A percentile compares a stretch with the other conserved stretches of the same genome.
phyloP scores from a whole-genome alignment of 2,888 invertebrate species.

The Camponotus fellah region DNA sequence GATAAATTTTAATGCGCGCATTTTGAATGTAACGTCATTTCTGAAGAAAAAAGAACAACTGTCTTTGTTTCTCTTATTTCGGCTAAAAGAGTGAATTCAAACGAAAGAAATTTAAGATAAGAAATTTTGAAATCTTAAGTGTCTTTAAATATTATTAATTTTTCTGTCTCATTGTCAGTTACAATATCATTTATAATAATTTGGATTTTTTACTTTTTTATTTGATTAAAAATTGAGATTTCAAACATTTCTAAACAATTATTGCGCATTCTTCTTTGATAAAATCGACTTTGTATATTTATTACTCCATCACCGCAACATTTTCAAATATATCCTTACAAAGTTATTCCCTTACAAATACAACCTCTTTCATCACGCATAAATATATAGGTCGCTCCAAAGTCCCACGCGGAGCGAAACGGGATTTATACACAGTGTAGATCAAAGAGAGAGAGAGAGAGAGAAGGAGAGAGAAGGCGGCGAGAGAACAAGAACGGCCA shows the following conservation, averaged over 20 bases:
- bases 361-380: not conserved
- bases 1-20: not conserved
- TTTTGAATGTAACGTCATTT: not conserved
- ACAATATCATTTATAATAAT: too few relatives aligned
- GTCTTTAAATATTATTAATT: too few relatives aligned
- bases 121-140: not conserved
- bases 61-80: not conserved
- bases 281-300: not conserved
- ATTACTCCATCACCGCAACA: not conserved
- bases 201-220: not conserved
- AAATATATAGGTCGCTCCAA: conserved; percentile 22
- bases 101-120: not conserved
- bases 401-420: conserved; percentile 27
- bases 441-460: conserved; percentile 43
- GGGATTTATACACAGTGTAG: conserved; percentile 15
- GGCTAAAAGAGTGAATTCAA: not conserved
- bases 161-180: too few relatives aligned
- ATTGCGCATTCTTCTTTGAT: not conserved
- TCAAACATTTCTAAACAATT: not conserved
- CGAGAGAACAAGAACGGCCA: conserved; percentile 59
- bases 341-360: conserved; percentile 26
- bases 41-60: not conserved
- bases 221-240: not conserved
- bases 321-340: conserved; percentile 18
- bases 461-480: not conserved